Conservation (phyloP, 2,113 vertebrate genomes). For the Periophthalmus modestus region DNA sequence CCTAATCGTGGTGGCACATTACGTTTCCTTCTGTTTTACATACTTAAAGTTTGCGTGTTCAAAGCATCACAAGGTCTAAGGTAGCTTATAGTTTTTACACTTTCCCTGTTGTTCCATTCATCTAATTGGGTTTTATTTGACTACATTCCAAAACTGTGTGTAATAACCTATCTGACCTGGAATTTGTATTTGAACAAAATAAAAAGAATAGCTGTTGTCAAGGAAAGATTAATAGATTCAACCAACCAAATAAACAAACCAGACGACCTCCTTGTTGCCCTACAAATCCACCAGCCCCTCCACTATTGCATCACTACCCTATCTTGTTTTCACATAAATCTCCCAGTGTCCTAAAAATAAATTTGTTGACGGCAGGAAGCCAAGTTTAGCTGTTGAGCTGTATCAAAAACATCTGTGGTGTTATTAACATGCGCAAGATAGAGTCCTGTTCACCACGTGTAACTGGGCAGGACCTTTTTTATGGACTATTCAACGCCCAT, state of each 20-base stretch:
- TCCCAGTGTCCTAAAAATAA: constrained; percentile 1
- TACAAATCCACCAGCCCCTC: neutral
- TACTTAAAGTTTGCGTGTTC: too few relatives aligned
- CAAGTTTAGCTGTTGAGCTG: constrained; percentile 8
- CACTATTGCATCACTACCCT: neutral
- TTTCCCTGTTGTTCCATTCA: too few relatives aligned
- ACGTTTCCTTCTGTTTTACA: too few relatives aligned
- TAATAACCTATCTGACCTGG: too few relatives aligned
- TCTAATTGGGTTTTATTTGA: too few relatives aligned
- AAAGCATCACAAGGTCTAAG: too few relatives aligned
- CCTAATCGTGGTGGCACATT: too few relatives aligned
- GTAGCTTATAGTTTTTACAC: too few relatives aligned
- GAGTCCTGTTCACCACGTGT: neutral
- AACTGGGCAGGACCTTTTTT: constrained; percentile 1
- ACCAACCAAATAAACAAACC: neutral
- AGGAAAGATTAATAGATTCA: neutral
- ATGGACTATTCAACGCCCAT: neutral
- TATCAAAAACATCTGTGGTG: constrained; percentile 6
- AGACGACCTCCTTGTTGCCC: neutral
- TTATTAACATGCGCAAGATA: constrained; percentile 12
- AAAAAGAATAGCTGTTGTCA: neutral
- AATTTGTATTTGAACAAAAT: neutral
- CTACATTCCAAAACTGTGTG: too few relatives aligned
- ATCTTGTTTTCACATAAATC: neutral
- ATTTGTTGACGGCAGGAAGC: neutral